Conservation (phyloP, 2,113 vertebrate species). For the Typhlomys cinereus region DNA sequence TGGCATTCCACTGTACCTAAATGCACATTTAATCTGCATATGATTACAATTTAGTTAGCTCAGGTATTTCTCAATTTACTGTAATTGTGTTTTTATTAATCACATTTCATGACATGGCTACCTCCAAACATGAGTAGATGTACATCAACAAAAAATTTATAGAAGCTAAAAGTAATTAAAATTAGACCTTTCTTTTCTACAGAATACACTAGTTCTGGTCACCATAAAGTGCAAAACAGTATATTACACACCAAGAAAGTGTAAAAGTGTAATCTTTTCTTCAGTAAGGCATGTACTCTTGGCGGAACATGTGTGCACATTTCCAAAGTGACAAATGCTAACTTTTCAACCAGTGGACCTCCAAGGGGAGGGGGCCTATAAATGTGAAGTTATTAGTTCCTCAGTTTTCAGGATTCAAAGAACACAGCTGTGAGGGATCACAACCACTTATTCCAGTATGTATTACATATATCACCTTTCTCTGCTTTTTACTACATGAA, state of each 20-base stretch:
- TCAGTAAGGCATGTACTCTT: background rate
- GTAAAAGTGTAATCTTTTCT: background rate
- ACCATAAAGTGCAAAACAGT: too few relatives aligned
- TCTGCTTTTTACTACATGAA: background rate
- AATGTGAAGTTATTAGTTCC: background rate
- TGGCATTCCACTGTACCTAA: background rate
- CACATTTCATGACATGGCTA: slow-evolving; percentile 1
- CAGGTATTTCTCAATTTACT: background rate
- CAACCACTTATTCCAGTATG: background rate
- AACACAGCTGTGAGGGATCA: background rate
- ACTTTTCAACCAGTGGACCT: background rate
- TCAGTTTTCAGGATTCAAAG: background rate
- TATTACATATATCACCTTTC: background rate
- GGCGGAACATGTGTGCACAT: background rate
- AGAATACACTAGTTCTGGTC: background rate
- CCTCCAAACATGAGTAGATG: background rate
- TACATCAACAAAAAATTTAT: background rate
- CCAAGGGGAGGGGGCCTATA: background rate
- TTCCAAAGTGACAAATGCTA: background rate
- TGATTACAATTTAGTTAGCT: background rate
- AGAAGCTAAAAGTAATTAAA: slow-evolving; percentile 29
- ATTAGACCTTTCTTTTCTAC: background rate
- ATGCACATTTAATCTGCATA: background rate
- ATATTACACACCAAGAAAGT: background rate
- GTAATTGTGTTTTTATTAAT: background rate